Evolutionary conservation across 2,113 vertebrate genomes (phyloP).

Genomic region (Psilopogon haemacephalus): DNA sequence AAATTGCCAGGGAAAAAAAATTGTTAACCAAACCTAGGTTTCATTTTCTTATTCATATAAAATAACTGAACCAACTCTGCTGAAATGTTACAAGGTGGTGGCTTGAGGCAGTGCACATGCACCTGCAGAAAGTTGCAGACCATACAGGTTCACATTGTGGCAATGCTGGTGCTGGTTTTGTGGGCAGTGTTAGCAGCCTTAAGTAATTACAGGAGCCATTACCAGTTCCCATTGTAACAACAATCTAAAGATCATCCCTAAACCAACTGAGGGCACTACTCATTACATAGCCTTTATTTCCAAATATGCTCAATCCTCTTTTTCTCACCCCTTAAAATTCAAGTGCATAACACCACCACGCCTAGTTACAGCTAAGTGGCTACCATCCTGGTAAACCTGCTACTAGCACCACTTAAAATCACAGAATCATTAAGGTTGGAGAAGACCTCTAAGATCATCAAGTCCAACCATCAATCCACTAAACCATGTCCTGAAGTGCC

Average conservation of each 20-base stretch:
- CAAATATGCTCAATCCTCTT: background rate
- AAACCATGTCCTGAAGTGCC: too few species aligned
- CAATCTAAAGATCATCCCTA: background rate
- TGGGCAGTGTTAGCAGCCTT: background rate
- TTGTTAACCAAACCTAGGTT: background rate
- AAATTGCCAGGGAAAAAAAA: rapidly evolving
- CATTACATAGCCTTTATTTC: background rate
- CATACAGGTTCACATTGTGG: rapidly evolving
- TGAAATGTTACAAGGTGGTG: background rate
- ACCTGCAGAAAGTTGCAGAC: background rate
- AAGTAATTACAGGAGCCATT: background rate
- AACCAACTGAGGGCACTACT: background rate
- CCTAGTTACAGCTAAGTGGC: background rate
- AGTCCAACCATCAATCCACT: too few species aligned
- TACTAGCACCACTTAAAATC: background rate
- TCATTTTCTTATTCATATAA: background rate
- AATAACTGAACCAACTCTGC: background rate
- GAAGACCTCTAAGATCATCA: too few species aligned
- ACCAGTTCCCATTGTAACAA: background rate
- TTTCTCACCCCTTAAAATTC: background rate
- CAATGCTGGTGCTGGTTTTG: background rate
- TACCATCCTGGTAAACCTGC: background rate
- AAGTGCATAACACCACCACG: background rate
- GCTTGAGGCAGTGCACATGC: background rate
- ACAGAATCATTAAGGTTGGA: too few species aligned